Evolutionary conservation across 2,113 vertebrate genomes (phyloP).

Genomic region (Diadophis punctatus): DNA sequence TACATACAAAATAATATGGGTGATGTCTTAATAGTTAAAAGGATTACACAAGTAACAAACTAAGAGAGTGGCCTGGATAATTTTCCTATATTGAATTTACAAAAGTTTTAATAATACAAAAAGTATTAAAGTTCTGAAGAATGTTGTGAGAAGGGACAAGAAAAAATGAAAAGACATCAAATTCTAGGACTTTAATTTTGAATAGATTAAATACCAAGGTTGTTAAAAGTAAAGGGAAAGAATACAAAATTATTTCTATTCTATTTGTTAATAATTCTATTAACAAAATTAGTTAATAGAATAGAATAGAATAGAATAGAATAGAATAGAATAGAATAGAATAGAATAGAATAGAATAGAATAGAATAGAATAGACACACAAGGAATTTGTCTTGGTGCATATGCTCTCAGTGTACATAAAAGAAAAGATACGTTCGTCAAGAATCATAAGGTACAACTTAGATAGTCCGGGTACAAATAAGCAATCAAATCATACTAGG

Average conservation of each 20-base stretch:
- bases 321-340: no score
- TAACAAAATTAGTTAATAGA: no score
- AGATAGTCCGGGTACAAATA: no score
- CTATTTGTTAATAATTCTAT: no score
- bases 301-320: no score
- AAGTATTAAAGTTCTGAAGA: background rate
- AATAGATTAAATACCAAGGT: background rate
- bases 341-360: no score
- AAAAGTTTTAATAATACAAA: background rate
- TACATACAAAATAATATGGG: background rate
- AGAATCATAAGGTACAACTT: no score
- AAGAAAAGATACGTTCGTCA: no score
- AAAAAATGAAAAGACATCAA: background rate
- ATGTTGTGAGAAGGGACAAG: background rate
- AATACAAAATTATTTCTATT: background rate
- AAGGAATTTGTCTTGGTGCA: no score
- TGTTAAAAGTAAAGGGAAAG: background rate
- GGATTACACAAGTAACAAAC: background rate
- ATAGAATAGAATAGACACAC: no score
- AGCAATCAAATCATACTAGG: no score
- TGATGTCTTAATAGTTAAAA: background rate
- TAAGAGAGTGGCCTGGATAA: background rate
- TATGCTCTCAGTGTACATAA: no score
- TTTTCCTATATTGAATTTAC: background rate
- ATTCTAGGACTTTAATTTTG: background rate